These are phyloP conservation scores for Drosophila kepulauana DNA, from an alignment of 1,140 invertebrate species.

Conservation along the genomic window DNA sequence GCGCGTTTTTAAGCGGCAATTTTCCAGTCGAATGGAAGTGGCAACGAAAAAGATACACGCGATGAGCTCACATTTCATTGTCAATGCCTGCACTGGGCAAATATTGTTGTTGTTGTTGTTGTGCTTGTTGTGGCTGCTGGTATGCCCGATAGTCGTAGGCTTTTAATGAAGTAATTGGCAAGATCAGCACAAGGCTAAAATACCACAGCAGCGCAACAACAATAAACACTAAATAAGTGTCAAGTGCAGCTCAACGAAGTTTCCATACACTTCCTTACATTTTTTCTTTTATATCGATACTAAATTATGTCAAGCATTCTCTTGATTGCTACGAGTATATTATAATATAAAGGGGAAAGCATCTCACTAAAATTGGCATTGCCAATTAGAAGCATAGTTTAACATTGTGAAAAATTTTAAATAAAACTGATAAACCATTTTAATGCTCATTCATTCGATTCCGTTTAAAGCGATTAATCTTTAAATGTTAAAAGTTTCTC, in stretches of 20 bases:
- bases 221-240: constrained; percentile 1
- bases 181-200: constrained; percentile 56
- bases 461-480: too few species aligned
- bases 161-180: constrained; percentile 74
- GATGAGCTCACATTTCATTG: constrained; percentile 79
- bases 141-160: constrained; percentile 33
- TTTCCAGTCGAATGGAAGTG: constrained; percentile 72
- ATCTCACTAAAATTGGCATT: too few species aligned
- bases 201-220: constrained; percentile 13
- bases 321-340: too few species aligned
- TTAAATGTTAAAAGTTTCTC: too few species aligned
- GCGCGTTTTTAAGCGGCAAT: constrained; percentile 73
- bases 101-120: constrained; percentile 12
- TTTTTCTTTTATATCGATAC: neutral
- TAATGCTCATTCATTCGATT: too few species aligned
- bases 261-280: constrained; percentile 5
- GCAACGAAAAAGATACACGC: constrained; percentile 48
- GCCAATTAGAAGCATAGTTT: too few species aligned
- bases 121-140: constrained; percentile 3
- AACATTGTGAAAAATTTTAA: too few species aligned
- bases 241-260: neutral
- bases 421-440: too few species aligned
- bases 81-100: constrained; percentile 52
- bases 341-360: too few species aligned
- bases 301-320: too few species aligned